Conservation (phyloP, 2,113 vertebrate species). For the Clarias macrocephalus region DNA sequence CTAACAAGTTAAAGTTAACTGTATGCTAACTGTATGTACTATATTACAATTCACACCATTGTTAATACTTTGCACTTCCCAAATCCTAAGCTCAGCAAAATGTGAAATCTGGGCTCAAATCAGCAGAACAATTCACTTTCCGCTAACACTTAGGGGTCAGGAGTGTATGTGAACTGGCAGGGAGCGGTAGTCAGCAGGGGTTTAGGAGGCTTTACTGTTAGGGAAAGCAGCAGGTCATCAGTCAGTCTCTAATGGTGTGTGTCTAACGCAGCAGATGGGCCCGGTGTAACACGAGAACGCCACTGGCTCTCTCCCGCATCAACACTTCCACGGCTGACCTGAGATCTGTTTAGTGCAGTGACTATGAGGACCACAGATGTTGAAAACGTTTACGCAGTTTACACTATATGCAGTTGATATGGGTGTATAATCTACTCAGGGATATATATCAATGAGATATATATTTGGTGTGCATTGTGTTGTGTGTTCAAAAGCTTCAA, state of each 20-base stretch:
- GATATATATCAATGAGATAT: neutral
- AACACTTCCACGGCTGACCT: conserved; percentile 39
- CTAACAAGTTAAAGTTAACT: neutral
- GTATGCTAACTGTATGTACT: neutral
- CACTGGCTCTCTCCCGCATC: conserved; percentile 22
- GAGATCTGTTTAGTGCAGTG: conserved; percentile 3
- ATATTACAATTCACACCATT: neutral
- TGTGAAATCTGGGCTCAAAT: conserved; percentile 7
- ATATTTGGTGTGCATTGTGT: neutral
- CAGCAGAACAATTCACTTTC: conserved; percentile 15
- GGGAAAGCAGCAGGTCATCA: conserved; percentile 30
- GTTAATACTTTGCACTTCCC: neutral
- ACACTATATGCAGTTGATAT: neutral
- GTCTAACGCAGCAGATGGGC: conserved; percentile 48
- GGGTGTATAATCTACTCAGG: neutral
- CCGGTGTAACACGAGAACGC: conserved; percentile 40
- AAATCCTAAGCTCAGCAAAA: neutral
- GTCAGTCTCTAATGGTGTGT: conserved; percentile 49
- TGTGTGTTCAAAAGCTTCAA: too few relatives aligned
- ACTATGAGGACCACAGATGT: conserved; percentile 11
- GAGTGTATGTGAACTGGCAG: conserved; percentile 36
- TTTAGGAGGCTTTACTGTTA: conserved; percentile 22
- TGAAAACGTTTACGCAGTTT: conserved; percentile 8
- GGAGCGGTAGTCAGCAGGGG: conserved; percentile 27
- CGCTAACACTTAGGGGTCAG: conserved; percentile 3